A percentile compares a stretch with the other conserved stretches of the same genome.
phyloP scores from a whole-genome alignment of 92 coral and sea anemone genomes.

The Blastomussa wellsi region DNA sequence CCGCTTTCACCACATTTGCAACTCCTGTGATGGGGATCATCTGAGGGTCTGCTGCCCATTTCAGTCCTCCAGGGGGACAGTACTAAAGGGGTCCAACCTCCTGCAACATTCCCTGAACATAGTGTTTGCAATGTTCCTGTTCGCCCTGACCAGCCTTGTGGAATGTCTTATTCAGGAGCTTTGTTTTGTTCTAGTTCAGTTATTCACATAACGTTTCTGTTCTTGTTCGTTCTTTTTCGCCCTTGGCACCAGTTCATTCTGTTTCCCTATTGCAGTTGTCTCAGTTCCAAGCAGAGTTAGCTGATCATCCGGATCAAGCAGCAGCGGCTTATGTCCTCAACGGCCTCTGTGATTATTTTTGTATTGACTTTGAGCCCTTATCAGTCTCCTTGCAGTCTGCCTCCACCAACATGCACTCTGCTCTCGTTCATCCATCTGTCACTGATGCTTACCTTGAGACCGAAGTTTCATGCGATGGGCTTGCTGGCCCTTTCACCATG shows the following conservation, averaged over 20 bases:
- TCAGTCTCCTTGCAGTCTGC: too few species aligned
- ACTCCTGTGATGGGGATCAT: constrained; percentile 2
- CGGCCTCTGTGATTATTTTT: not conserved
- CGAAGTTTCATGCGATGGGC: too few species aligned
- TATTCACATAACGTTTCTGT: too few species aligned
- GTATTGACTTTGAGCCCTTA: not conserved
- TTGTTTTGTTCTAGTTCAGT: too few species aligned
- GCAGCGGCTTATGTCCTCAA: not conserved
- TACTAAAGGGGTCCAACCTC: too few species aligned
- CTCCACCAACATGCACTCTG: not conserved
- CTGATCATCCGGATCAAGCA: not conserved
- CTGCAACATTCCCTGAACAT: not conserved
- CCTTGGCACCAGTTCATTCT: not conserved
- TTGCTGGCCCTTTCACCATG: too few species aligned
- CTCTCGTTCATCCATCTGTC: not conserved
- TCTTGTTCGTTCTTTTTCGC: not conserved
- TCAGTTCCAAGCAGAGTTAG: constrained; percentile 1
- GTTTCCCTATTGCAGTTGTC: not conserved
- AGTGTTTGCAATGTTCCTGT: not conserved
- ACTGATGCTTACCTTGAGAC: too few species aligned
- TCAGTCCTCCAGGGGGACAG: not conserved
- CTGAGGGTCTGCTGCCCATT: not conserved
- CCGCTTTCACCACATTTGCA: not conserved
- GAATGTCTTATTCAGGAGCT: too few species aligned
- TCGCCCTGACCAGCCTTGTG: not conserved